Base-by-base conservation (phyloP, 2,797 vertebrate species). In the Acanthurus lineatus region DNA sequence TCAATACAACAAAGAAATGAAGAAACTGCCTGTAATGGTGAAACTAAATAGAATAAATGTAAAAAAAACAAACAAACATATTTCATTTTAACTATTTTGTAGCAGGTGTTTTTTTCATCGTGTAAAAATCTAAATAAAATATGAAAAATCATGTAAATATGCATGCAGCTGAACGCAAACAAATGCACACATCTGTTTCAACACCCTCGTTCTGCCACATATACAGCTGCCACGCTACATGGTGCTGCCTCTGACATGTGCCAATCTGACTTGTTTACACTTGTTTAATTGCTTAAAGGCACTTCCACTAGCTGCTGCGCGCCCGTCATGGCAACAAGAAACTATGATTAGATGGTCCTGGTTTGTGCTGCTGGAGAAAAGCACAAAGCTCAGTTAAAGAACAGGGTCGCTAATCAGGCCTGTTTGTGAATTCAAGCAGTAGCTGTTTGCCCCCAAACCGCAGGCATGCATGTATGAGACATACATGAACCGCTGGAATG, bases 231-330 rank as follows among this genome's bases (percentile, higher is more conserved):
- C 47, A 19, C 77, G 48, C 76, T 32, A 0, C 76, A 60, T 77
- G 74, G 66, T 42, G 74, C 49, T 6, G 16, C 65, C 54, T 62
- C 64, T 85, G 87, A 84, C 88, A 82, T 52, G 48, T 86, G 86
- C 66, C 82, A 82, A 38, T 88, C 83, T 45, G 75, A 81, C 82
- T 75, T 88, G 76, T 86, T 89, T 82, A 83, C 67, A 60, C 72
- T 57, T 73, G 54, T 25, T 25, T 85, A 80, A 86, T 79, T 85
- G 81, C 82, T 83, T 56, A 73, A 87, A 84, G 89, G 77, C 83
- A 57, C 75, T 79, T 73, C 70, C 66, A 73, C 17, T 1, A 32
- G 67, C 70, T 1, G 17, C 76, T 3, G 58, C 25, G 71, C 47
- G 38, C 53, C 71, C 79, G 62, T 77, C 54, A n/a, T n/a, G 60